Evolutionary conservation across 2,113 vertebrate species (phyloP).

Genomic region (chimpanzee (Pan troglodytes)): DNA sequence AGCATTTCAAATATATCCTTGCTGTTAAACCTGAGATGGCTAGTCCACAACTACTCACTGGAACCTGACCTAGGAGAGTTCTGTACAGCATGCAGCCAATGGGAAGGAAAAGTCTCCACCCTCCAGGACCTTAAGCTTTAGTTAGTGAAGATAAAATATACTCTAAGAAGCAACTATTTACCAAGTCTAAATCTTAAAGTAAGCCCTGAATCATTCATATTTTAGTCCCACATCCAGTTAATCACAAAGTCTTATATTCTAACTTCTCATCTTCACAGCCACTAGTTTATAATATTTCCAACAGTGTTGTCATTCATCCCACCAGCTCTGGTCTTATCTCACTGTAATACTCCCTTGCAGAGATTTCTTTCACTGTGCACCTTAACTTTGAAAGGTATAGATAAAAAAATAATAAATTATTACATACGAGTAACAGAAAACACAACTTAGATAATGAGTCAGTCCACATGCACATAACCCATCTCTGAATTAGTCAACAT

Average conservation of each 20-base stretch:
- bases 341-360: not conserved
- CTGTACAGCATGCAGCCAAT: not conserved
- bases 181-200: not conserved
- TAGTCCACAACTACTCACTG: not conserved
- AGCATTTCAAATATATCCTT: not conserved
- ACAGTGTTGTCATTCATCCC: not conserved
- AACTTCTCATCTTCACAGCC: not conserved
- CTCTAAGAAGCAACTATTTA: not conserved
- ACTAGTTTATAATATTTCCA: not conserved
- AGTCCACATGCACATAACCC: not conserved
- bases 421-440: not conserved
- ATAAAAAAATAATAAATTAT: not conserved
- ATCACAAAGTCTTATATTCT: not conserved
- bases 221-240: not conserved
- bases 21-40: not conserved
- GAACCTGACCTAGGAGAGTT: not conserved
- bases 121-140: not conserved
- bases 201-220: not conserved
- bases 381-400: not conserved
- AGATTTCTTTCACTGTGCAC: not conserved
- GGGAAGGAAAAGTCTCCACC: not conserved
- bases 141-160: not conserved
- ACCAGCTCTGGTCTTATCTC: not conserved
- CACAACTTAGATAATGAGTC: not conserved
- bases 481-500: not conserved